Evolutionary conservation across 2,888 invertebrate species (phyloP).

Genomic region (Lasioglossum leucozonium): DNA sequence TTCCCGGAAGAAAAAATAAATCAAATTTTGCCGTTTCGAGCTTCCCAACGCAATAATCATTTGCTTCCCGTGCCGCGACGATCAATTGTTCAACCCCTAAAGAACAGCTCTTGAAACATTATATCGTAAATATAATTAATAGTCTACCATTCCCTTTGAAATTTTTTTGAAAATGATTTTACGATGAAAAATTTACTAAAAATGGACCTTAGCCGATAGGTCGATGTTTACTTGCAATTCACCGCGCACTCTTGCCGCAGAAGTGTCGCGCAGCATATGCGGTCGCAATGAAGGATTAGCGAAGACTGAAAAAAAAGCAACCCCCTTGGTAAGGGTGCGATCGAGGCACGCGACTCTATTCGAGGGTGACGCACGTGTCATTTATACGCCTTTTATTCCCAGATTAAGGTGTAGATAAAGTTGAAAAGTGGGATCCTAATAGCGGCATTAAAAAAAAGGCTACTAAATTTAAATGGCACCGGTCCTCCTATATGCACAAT

Average conservation of each 20-base stretch:
- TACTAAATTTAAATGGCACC: conserved; percentile 8
- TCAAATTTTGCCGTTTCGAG: not conserved
- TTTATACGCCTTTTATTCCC: conserved; percentile 65
- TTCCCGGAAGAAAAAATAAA: not conserved
- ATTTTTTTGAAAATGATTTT: not conserved
- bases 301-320: conserved; percentile 52
- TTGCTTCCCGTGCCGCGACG: not conserved
- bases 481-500: not conserved
- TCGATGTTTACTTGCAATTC: conserved; percentile 27
- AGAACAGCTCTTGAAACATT: not conserved
- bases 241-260: not conserved
- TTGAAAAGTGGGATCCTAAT: conserved; percentile 53
- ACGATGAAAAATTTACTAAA: not conserved
- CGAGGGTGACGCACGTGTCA: conserved; percentile 60
- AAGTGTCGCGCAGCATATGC: conserved; percentile 43
- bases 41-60: not conserved
- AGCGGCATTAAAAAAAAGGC: conserved; percentile 52
- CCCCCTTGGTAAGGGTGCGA: conserved; percentile 51
- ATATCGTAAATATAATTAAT: not conserved
- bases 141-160: not conserved
- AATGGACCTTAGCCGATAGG: not conserved
- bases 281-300: conserved; percentile 57
- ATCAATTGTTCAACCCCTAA: not conserved
- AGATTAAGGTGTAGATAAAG: conserved; percentile 64
- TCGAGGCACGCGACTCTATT: conserved; percentile 65